Base-by-base conservation (phyloP, 2,113 vertebrate species). In the Pollachius pollachius region DNA sequence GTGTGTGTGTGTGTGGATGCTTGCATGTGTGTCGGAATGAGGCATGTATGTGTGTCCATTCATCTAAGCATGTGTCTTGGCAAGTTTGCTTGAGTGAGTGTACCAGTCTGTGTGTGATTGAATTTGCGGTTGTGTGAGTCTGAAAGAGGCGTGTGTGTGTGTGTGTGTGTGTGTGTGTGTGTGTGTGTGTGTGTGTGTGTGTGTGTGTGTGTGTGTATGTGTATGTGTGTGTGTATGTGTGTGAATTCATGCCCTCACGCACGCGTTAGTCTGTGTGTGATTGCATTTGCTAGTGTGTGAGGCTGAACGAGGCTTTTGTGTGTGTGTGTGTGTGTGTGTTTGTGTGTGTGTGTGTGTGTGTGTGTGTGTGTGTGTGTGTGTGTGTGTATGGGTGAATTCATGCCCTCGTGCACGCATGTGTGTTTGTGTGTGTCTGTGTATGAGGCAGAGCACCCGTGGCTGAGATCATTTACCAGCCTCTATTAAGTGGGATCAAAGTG, bases 381-480 rank as follows among this genome's bases (percentile, higher is more conserved):
- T 84, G 70, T 80, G 73, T 68, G 69, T 63, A 75, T 63, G 78
- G 65, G 68, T 37, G 37, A 3, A 41, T 41, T 7, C 11, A 41
- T 41, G 37, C 21, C 11, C 52, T 69, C 21, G n/a, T 68, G 34
- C 68, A 37, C 64, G 54, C 34, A 52, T 67, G 11, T 72, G 57
- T 61, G 60, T 62, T 65, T 61, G 54, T 34, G 60, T 52, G 54
- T 48, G 62, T 58, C 72, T n/a, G 74, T 21, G 6, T 52, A 69
- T 68, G 69, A 77, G 80, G 81, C 4, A 75, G 79, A 75, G 84
- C 80, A 81, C 81, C 81, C 69, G 75, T 70, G 78, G 77, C 88
- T 87, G 89, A 88, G 90, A 93, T 91, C 86, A 87, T 92, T 91
- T 91, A 86, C 90, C 86, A 90, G 90, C 90, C 87, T 90, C 87